Base-by-base conservation (phyloP, 1,140 invertebrate species). In the Armadillidium nasatum region DNA sequence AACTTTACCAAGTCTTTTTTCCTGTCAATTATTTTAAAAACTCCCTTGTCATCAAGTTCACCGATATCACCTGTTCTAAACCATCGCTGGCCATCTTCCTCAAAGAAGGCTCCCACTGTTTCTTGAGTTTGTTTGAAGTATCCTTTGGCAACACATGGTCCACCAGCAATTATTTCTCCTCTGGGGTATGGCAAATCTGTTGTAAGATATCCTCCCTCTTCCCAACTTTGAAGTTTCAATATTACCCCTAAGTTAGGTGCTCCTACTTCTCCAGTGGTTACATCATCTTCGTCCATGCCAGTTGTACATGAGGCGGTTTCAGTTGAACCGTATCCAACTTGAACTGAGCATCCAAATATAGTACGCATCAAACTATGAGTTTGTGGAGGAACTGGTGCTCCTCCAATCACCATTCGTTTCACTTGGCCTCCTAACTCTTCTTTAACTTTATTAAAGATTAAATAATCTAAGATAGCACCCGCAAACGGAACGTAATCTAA, bases 1-100 rank as follows among this genome's bases (percentile, higher is more conserved):
- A 99, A 86, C 86, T 99, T 99, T 7, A 99, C 94, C 76, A 99
- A 88, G 87, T 99, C 97, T 85, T 99, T 99, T 87, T 98, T 98
- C 76, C 97, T 92, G 86, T 98, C 95, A 76, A 81, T 82, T 44
- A 82, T 82, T 70, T 76, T 80, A 1, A 82, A n/a, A 6, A 74
- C 68, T 22, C 81, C 81, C 7, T 73, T n/a, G 15, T 96, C 96
- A 86, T 99, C 95, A 23, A 98, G 86, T 88, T 98, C 94, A 7
- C 92, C 96, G 86, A 99, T 95, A 86, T 99, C 97, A 0, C 97
- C 97, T 70, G 95, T 96, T 82, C 91, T 91, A 85, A 99, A 99
- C 93, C 95, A 97, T 78, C 91, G 87, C 79, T 88, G 89, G 0
- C 93, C 93, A 81, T 93, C 88, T 81, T 91, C 89, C 74, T 91